phyloP scores from a whole-genome alignment of 1,140 invertebrate genomes.

The Nilaparvata lugens region DNA sequence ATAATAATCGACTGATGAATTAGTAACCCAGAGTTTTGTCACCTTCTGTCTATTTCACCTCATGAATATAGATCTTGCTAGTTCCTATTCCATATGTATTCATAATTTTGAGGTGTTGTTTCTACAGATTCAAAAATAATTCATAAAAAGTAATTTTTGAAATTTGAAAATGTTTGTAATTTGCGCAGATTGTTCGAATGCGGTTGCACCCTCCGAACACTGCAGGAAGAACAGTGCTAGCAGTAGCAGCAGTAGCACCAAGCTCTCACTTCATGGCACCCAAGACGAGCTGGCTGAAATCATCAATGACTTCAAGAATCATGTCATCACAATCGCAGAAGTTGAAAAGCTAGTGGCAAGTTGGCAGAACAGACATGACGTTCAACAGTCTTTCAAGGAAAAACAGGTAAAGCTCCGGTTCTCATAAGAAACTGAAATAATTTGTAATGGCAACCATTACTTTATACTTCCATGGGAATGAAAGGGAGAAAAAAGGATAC shows the following conservation, averaged over 20 bases:
- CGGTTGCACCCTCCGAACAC: background rate
- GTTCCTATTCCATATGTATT: too few relatives aligned
- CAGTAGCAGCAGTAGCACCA: slow-evolving; percentile 16
- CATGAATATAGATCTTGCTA: too few relatives aligned
- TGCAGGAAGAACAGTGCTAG: slow-evolving; percentile 19
- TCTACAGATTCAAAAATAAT: too few relatives aligned
- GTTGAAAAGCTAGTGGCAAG: slow-evolving; percentile 74
- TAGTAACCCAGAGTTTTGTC: too few relatives aligned
- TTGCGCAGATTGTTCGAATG: slow-evolving; percentile 1
- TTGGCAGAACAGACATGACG: slow-evolving; percentile 76
- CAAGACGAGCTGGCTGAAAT: slow-evolving; percentile 77
- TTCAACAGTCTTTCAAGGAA: slow-evolving; percentile 73
- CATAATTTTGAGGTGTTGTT: too few relatives aligned
- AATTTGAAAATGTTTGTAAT: background rate
- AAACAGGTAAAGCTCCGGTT: slow-evolving; percentile 44
- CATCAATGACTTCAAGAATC: slow-evolving; percentile 82
- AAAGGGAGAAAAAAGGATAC: too few relatives aligned
- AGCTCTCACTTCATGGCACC: slow-evolving; percentile 25
- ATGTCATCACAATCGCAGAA: slow-evolving; percentile 73
- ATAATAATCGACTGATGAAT: too few relatives aligned
- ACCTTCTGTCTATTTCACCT: too few relatives aligned
- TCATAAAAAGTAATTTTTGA: too few relatives aligned
- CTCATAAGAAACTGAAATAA: too few relatives aligned
- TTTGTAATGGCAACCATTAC: too few relatives aligned
- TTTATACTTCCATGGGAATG: too few relatives aligned